Evolutionary conservation across 1,140 invertebrate species (phyloP), one percentile per base, ranked within the genome.

Genomic region (Sinella curviseta): DNA sequence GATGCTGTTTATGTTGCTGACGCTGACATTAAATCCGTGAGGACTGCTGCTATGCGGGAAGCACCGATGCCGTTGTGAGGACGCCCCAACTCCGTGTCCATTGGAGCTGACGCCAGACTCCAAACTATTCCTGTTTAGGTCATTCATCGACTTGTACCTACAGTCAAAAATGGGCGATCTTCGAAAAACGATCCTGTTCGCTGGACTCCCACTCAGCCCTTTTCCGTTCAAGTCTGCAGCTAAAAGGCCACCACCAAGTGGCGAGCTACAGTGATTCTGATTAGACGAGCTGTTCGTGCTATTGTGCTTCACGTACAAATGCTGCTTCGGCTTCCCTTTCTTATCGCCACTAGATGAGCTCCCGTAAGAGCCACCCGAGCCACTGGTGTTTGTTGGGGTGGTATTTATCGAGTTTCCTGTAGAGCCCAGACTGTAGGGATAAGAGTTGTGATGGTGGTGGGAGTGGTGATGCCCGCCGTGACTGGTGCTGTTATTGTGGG

Each of bases 111-210:
- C 3, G 24, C 79, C 74, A 39, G 82, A 83, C 24, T 83, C 82
- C 8, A 83, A 74, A 54, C 79, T 81, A 34, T 70, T 76, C 31
- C 80, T 83, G 34, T 70, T 77, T 60, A 83, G 77, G 48, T 83
- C 82, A 75, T 81, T 83, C 82, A 83, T 81, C n/a, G 82, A 83
- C 70, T 83, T 83, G 77, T 83, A 83, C n/a, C 80, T 65, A 60
- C 78, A 81, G 54, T 83, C 82, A 78, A 83, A 83, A 35, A 83
- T 83, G 28, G 82, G 82, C 3, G 78, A 81, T 20, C 82, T 39
- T 14, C 80, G 76, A 35, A 83, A 83, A 20, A 83, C 35, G 24
- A 83, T 81, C 16, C 80, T 70, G 75, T 81, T 81, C 17, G 82
- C 39, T 2, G 80, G 82, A 39, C 76, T 78, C 0, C 82, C 82